A percentile compares a stretch with the other conserved stretches of the same genome.
phyloP scores from a whole-genome alignment of 1,140 invertebrate species.

The Andrena cerasifolii region DNA sequence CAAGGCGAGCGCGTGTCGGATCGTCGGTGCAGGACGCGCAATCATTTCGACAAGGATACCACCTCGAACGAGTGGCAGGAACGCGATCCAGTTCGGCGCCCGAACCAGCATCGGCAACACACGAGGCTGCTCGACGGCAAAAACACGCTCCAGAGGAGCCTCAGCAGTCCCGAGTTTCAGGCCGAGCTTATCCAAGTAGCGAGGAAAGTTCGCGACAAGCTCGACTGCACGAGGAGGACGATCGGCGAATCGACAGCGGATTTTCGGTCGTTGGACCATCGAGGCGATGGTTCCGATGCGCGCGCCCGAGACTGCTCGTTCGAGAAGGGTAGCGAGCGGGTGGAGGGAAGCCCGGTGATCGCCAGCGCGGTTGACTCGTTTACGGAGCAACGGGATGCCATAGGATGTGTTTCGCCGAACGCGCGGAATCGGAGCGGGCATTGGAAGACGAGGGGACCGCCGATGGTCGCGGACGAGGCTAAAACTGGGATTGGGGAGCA shows the following conservation, averaged over 20 bases:
- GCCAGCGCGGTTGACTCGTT: too few species aligned
- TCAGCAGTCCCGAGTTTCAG: conserved; percentile 87
- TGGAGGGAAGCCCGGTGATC: conserved; percentile 19
- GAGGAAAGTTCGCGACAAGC: conserved; percentile 83
- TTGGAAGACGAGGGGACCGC: too few species aligned
- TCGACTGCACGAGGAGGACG: conserved; percentile 56
- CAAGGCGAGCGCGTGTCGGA: neutral
- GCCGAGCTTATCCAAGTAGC: conserved; percentile 86
- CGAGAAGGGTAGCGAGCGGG: conserved; percentile 32
- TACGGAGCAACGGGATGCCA: neutral
- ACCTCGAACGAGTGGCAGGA: neutral
- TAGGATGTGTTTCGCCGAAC: neutral
- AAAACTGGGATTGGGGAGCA: too few species aligned
- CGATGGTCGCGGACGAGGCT: too few species aligned
- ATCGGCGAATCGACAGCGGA: conserved; percentile 16
- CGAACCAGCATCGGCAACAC: conserved; percentile 49
- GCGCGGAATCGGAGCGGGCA: conserved; percentile 11
- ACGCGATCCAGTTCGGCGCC: conserved; percentile 44
- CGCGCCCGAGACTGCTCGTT: conserved; percentile 27
- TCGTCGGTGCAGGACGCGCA: neutral
- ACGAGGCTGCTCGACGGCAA: conserved; percentile 66
- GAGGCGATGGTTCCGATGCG: neutral
- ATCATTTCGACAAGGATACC: neutral
- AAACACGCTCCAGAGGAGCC: conserved; percentile 82
- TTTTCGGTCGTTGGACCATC: conserved; percentile 33